These are phyloP conservation scores for Pyrrhia umbra DNA, from an alignment of 2,888 invertebrate genomes.

Conservation along the genomic window DNA sequence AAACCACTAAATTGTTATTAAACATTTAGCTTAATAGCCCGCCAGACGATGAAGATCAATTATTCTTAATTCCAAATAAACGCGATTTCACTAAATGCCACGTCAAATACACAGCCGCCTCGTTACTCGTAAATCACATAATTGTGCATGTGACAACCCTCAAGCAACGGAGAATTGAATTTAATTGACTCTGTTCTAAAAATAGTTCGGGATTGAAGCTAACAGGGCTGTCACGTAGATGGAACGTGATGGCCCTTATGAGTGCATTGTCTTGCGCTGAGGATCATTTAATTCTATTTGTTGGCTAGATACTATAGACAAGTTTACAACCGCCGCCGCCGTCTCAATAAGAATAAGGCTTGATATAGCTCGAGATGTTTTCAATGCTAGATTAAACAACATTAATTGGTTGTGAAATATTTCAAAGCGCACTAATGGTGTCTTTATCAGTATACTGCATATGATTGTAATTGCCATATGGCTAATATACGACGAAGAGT, in stretches of 20 bases:
- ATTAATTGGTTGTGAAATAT: neutral
- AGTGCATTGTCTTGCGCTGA: conserved; percentile 49
- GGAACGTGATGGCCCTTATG: conserved; percentile 58
- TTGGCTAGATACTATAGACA: neutral
- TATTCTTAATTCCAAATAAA: conserved; percentile 80
- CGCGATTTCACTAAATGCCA: conserved; percentile 75
- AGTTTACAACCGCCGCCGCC: no score
- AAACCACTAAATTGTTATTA: conserved; percentile 64
- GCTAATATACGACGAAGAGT: conserved; percentile 15
- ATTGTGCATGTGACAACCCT: conserved; percentile 84
- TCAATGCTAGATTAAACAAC: neutral
- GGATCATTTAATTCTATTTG: conserved; percentile 17
- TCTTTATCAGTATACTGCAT: neutral
- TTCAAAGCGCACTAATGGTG: neutral
- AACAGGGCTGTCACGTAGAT: conserved; percentile 57
- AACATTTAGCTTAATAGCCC: conserved; percentile 69
- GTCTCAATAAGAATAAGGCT: conserved; percentile 6
- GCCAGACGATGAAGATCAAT: conserved; percentile 76
- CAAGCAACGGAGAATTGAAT: conserved; percentile 80
- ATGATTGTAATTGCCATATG: conserved; percentile 1
- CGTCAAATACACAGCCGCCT: conserved; percentile 60
- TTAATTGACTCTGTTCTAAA: conserved; percentile 85
- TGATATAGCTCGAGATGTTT: neutral
- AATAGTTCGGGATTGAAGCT: conserved; percentile 72
- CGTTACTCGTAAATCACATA: conserved; percentile 81